Base-by-base conservation (phyloP, 2,113 vertebrate species). In the Morone saxatilis region DNA sequence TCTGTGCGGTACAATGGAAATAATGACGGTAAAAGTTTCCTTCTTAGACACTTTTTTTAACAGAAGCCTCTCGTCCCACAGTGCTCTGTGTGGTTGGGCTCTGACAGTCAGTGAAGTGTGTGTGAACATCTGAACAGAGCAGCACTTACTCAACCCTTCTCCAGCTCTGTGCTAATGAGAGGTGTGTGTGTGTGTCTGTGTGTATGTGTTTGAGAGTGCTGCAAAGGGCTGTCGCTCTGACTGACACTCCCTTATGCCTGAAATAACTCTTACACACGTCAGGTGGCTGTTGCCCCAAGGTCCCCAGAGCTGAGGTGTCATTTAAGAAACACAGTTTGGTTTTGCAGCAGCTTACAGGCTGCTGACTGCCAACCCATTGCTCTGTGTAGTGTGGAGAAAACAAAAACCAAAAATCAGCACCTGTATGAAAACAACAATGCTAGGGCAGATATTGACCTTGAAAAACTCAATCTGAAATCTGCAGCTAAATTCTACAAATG, bases 121-220 rank as follows among this genome's bases (percentile, higher is more conserved):
- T 83, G 63, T 79, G 89, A 91, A 88, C 85, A 79, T 89, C 81
- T 85, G 81, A 93, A 86, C 80, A 75, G 57, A 83, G 83, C 86
- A 76, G 74, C 73, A 74, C 81, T 90, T 89, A 85, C 81, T 88
- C 75, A 86, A 76, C 82, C 79, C 54, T 66, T 85, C 86, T 72
- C 65, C 78, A 89, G 78, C 83, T 84, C 76, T 78, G 80, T 83
- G 78, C 91, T 94, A 94, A 94, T 93, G 89, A 93, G 86, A 81
- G 61, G 57, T 19, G 38, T 72, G 70, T 77, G 86, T 60, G 72
- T 65, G 72, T 62, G 57, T 54, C 40, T 7, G 56, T 11, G n/a
- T 59, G 70, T 69, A 72, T 60, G 71, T 70, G 50, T 81, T 43
- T 69, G 13, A 57, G 70, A 60, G 76, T 79, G 40, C 83, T 89